Conservation (phyloP, 2,797 vertebrate species). For the Sebastes vulpes region DNA sequence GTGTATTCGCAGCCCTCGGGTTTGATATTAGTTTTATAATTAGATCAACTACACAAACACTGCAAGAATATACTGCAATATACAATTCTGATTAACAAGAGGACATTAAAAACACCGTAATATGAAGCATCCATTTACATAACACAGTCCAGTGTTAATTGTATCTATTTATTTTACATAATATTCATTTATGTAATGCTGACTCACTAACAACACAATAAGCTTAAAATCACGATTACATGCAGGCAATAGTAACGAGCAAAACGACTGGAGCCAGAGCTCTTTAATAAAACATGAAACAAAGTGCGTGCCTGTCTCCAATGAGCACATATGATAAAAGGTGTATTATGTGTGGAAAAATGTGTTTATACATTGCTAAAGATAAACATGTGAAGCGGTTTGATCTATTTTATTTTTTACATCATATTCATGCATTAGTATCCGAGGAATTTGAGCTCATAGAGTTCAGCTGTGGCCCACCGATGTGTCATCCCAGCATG, state of each 20-base stretch:
- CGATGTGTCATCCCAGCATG: background rate
- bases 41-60: conserved; percentile 1
- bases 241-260: background rate
- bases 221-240: background rate
- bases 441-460: background rate
- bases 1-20: background rate
- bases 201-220: background rate
- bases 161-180: background rate
- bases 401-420: background rate
- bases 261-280: background rate
- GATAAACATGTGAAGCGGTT: background rate
- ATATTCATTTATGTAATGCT: background rate
- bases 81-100: conserved; percentile 3
- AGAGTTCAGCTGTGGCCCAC: conserved; percentile 1
- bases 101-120: background rate
- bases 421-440: background rate
- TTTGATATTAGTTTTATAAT: background rate
- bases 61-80: background rate
- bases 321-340: background rate
- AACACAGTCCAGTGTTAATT: conserved; percentile 17
- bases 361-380: background rate
- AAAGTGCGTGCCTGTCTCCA: background rate
- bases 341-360: too few species aligned
- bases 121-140: background rate
- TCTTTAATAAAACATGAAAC: background rate